phyloP scores from a whole-genome alignment of 2,113 vertebrate species.

The Rhagologus leucostigma region DNA sequence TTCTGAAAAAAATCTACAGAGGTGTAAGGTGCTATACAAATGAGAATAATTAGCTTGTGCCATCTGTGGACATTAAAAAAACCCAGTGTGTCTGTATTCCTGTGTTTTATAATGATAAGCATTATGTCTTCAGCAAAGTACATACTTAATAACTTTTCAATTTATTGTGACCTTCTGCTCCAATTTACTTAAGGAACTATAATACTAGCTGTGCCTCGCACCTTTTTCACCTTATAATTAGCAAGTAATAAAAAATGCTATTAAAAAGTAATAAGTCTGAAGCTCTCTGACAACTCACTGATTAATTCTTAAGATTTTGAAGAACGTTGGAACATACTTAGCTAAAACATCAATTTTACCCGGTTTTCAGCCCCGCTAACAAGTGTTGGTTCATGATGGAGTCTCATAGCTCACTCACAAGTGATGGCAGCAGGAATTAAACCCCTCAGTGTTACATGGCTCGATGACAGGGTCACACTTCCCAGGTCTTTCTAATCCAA shows the following conservation, averaged over 20 bases:
- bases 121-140: slow-evolving; percentile 10
- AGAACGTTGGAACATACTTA: slow-evolving; percentile 74
- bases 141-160: slow-evolving; percentile 20
- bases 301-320: slow-evolving; percentile 79
- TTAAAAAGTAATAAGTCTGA: slow-evolving; percentile 74
- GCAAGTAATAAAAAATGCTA: slow-evolving; percentile 71
- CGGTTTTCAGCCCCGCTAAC: neutral
- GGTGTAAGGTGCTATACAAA: slow-evolving; percentile 71
- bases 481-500: neutral
- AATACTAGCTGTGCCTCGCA: neutral
- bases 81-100: neutral
- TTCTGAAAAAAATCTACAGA: slow-evolving; percentile 63
- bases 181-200: slow-evolving; percentile 33
- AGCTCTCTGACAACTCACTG: slow-evolving; percentile 73
- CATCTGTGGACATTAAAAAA: slow-evolving; percentile 67
- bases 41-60: slow-evolving; percentile 71
- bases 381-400: fast-evolving
- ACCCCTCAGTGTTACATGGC: neutral
- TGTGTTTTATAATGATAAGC: slow-evolving; percentile 22
- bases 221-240: slow-evolving; percentile 71
- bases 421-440: neutral
- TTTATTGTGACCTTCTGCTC: slow-evolving; percentile 46
- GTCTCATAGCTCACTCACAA: neutral
- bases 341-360: slow-evolving; percentile 65
- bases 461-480: neutral